Evolutionary conservation across 1,140 invertebrate species (phyloP).

Genomic region (Ericerus pela): DNA sequence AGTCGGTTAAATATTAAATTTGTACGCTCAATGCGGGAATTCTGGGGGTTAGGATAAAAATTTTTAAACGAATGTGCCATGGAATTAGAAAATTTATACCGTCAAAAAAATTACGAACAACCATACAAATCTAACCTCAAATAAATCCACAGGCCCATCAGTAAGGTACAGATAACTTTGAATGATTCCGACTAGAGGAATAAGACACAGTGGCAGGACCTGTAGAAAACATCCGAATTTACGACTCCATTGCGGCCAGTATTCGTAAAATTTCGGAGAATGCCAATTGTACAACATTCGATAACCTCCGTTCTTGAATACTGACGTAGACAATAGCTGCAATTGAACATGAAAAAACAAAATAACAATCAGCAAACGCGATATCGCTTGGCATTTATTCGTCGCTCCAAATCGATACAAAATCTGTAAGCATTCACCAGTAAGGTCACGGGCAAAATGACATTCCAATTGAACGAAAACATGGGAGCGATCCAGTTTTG

Average conservation of each 20-base stretch:
- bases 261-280: conserved; percentile 36
- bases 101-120: conserved; percentile 19
- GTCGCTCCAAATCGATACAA: not conserved
- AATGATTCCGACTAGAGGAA: conserved; percentile 60
- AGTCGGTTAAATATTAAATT: no score
- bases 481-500: conserved; percentile 47
- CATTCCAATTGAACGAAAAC: conserved; percentile 76
- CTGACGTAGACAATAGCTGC: conserved; percentile 56
- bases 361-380: conserved; percentile 37
- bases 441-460: conserved; percentile 58
- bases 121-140: conserved; percentile 75
- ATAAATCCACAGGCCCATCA: conserved; percentile 64
- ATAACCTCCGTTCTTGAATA: conserved; percentile 59
- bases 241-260: conserved; percentile 61
- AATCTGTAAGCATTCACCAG: conserved; percentile 49
- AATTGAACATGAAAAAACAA: conserved; percentile 37
- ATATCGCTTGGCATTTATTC: not conserved
- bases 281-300: conserved; percentile 56
- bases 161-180: conserved; percentile 70
- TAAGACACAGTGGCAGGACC: conserved; percentile 53
- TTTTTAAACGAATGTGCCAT: not conserved
- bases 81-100: not conserved
- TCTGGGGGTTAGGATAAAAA: not conserved
- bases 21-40: no score
- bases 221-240: conserved; percentile 63